Evolutionary conservation across 2,888 invertebrate genomes (phyloP).

Genomic region (Lasioglossum villosulum): DNA sequence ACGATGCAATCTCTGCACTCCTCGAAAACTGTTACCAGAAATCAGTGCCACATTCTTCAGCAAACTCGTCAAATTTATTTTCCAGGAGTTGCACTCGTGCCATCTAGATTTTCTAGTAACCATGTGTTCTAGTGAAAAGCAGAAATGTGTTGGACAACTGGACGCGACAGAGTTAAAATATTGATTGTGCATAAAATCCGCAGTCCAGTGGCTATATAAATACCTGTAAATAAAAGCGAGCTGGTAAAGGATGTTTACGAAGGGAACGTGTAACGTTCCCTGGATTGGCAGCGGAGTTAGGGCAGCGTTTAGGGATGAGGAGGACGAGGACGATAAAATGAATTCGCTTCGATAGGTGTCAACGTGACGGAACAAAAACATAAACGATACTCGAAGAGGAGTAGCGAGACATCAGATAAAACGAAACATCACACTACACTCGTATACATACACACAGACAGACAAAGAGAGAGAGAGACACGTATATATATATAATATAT

Average conservation of each 20-base stretch:
- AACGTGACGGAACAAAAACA: constrained; percentile 46
- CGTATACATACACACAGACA: not conserved
- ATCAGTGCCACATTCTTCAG: not conserved
- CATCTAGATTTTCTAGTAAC: not conserved
- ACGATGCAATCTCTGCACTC: not conserved
- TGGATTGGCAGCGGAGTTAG: not conserved
- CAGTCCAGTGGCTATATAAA: constrained; percentile 40
- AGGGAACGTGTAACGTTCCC: constrained; percentile 27
- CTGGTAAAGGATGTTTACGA: constrained; percentile 29
- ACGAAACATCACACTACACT: constrained; percentile 62
- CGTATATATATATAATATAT: not conserved
- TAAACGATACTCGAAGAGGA: constrained; percentile 61
- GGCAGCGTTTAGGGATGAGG: constrained; percentile 6
- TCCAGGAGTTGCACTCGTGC: no score
- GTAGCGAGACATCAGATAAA: constrained; percentile 44
- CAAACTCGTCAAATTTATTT: not conserved
- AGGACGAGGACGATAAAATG: not conserved
- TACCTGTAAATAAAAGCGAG: constrained; percentile 65
- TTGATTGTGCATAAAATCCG: not conserved
- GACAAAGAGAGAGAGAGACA: not conserved
- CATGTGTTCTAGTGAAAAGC: no score
- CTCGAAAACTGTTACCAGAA: not conserved
- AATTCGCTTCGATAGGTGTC: constrained; percentile 34
- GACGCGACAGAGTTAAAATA: not conserved
- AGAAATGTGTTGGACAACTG: not conserved